Base-by-base conservation (phyloP, 2,888 invertebrate species). In the Lasioglossum figueresi region DNA sequence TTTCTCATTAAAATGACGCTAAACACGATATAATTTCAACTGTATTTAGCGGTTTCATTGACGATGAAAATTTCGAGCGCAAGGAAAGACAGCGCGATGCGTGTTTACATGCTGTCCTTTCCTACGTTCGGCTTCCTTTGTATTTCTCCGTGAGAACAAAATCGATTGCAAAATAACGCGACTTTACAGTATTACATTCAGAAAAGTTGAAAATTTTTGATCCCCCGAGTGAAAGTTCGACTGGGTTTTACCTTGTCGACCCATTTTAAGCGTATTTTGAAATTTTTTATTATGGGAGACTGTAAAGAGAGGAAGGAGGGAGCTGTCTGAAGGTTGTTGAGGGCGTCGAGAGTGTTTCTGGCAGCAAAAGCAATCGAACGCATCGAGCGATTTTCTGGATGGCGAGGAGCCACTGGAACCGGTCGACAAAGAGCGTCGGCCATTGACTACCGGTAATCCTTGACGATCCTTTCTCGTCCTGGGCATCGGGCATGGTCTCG, bases 401-500 rank as follows among this genome's bases (percentile, higher is more conserved):
- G 63, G 40, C 71, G 37, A 66, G 37, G 66, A 87, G 73, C 85
- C 68, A 59, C 43, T 63, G 66, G 63, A 80, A 79, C 77, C 83
- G 80, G 82, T 86, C 76, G 82, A 56, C 74, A 56, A 86, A 75
- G 79, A 78, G 56, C 83, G 83, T 80, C 78, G 84, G 88, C 87
- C 88, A 76, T 81, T 80, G 87, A 84, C 85, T 88, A 88, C 89
- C 85, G 84, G 83, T 83, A 91, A 92, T 91, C 91, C 90, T 92
- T 91, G 92, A 91, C 89, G 91, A 91, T 91, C 91, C 87, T 91
- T 89, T 86, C 88, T 80, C 86, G 79, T 86, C 82, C 84, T 84
- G 82, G 72, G 70, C 71, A 76, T 83, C 85, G 85, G 76, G 82
- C 75, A 23, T 23, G 74, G 77, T 43, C 79, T 71, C 80, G 83